Evolutionary conservation across 2,888 invertebrate species (phyloP).

Genomic region (Allacma fusca): DNA sequence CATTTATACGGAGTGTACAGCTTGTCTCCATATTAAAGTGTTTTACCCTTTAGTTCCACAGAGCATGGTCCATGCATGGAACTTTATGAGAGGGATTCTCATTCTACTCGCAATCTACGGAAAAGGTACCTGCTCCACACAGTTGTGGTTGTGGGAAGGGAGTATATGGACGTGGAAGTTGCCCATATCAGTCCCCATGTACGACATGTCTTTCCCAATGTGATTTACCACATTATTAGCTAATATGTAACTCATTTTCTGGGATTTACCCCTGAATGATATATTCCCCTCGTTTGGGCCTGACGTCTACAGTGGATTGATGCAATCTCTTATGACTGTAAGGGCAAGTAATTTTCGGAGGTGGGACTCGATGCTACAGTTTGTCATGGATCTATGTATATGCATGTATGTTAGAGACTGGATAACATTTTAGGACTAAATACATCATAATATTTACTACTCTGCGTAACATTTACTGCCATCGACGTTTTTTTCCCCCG

Average conservation of each 20-base stretch:
- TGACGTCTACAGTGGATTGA: neutral
- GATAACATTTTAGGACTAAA: neutral
- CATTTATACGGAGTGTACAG: too few relatives aligned
- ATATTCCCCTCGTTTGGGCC: neutral
- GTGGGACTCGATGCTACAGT: neutral
- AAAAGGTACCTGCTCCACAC: neutral
- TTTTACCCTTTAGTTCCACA: neutral
- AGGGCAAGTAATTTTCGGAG: conserved; percentile 9
- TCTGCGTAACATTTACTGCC: conserved; percentile 4
- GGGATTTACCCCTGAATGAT: neutral
- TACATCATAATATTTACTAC: conserved; percentile 16
- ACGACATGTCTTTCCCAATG: neutral
- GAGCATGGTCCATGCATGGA: neutral
- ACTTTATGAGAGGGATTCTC: neutral
- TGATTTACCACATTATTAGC: conserved; percentile 9
- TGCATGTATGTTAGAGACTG: too few relatives aligned
- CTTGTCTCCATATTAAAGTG: too few relatives aligned
- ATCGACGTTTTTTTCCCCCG: neutral
- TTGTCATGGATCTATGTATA: neutral
- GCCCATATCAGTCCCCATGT: neutral
- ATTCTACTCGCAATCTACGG: neutral
- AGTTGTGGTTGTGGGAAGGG: neutral
- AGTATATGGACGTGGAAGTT: neutral
- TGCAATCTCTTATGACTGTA: neutral
- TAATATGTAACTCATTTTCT: neutral